Conservation (phyloP, 2,888 invertebrate genomes). For the Lithophane socia region DNA sequence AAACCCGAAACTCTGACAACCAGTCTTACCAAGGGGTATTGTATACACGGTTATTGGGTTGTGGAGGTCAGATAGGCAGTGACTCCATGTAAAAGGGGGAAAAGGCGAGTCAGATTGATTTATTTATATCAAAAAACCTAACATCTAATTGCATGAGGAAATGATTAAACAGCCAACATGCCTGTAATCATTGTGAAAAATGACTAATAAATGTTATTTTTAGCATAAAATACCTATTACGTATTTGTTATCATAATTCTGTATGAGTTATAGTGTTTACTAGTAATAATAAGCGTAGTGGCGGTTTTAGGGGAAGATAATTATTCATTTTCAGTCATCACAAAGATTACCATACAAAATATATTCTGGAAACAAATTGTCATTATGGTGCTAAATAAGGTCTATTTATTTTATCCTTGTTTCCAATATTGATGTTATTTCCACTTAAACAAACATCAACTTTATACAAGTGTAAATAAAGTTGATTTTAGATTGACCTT, state of each 20-base stretch:
- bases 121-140: background rate
- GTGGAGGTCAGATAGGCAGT: too few relatives aligned
- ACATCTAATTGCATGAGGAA: background rate
- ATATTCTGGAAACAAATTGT: background rate
- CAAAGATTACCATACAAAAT: background rate
- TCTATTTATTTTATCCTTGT: too few relatives aligned
- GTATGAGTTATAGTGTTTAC: slow-evolving; percentile 6
- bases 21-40: too few relatives aligned
- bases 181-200: slow-evolving; percentile 20
- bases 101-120: too few relatives aligned
- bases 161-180: background rate
- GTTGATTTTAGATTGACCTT: too few relatives aligned
- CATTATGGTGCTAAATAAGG: background rate
- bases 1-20: too few relatives aligned
- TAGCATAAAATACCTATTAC: slow-evolving; percentile 2
- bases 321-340: background rate
- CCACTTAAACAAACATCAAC: too few relatives aligned
- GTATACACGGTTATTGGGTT: too few relatives aligned
- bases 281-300: background rate
- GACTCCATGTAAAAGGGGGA: too few relatives aligned
- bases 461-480: too few relatives aligned
- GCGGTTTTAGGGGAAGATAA: background rate
- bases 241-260: slow-evolving; percentile 4
- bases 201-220: background rate
- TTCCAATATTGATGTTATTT: too few relatives aligned